A percentile compares a stretch with the other conserved stretches of the same genome.
These are phyloP conservation scores for Gymnoscopelus microlampas DNA, from an alignment of 2,797 vertebrate genomes.

Conservation along the genomic window DNA sequence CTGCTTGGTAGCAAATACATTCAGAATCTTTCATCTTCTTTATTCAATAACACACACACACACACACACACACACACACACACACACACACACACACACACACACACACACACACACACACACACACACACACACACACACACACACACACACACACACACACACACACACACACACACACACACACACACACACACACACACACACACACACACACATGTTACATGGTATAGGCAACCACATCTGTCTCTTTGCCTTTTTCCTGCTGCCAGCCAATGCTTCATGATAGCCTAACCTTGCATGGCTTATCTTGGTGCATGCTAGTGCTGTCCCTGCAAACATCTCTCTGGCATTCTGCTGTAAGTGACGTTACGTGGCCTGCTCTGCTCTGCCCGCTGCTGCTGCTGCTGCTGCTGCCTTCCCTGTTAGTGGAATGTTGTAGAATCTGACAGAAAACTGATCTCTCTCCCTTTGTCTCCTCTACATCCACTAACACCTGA, in stretches of 20 bases:
- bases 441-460: conserved; percentile 78
- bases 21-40: too few species aligned
- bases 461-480: conserved; percentile 84
- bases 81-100: background rate
- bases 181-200: background rate
- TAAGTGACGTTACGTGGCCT: too few species aligned
- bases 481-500: conserved; percentile 86
- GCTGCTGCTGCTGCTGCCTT: conserved; percentile 2
- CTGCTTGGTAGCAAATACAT: too few species aligned
- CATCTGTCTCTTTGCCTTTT: conserved; percentile 39
- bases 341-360: too few species aligned
- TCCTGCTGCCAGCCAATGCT: conserved; percentile 76
- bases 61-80: conserved; percentile 17
- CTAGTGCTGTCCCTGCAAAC: too few species aligned
- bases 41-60: background rate
- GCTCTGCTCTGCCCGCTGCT: too few species aligned
- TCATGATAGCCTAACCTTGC: conserved; percentile 67
- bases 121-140: background rate
- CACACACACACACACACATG: conserved; percentile 9
- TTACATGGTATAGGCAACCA: too few species aligned
- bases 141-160: conserved; percentile 12
- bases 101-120: conserved; percentile 13
- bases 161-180: conserved; percentile 6
- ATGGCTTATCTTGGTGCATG: conserved; percentile 48
- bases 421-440: conserved; percentile 58